Conservation (phyloP, 1,140 invertebrate species). For the Drosophila tsacasi region DNA sequence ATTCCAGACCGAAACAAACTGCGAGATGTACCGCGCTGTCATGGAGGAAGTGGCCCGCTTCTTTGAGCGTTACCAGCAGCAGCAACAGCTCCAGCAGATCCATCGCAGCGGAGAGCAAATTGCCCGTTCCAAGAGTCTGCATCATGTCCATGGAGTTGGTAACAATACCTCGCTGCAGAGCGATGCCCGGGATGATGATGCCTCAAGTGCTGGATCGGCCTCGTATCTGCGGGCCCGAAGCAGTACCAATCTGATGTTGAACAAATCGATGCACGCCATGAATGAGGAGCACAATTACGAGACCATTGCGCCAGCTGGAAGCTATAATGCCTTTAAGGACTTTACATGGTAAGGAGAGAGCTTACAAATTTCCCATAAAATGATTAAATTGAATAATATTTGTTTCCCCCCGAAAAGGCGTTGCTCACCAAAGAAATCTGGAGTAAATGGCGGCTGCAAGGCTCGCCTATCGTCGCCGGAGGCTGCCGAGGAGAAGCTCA, state of each 20-base stretch:
- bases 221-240: constrained; percentile 84
- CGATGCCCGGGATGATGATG: constrained; percentile 69
- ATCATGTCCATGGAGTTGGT: constrained; percentile 85
- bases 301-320: constrained; percentile 69
- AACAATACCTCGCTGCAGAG: constrained; percentile 40
- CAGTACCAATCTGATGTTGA: constrained; percentile 78
- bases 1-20: constrained; percentile 89
- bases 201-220: constrained; percentile 24
- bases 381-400: not conserved
- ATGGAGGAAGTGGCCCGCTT: constrained; percentile 92
- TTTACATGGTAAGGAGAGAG: constrained; percentile 85
- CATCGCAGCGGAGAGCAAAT: constrained; percentile 67
- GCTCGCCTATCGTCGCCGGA: constrained; percentile 58
- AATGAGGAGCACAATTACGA: constrained; percentile 76
- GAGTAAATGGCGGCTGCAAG: constrained; percentile 39
- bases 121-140: constrained; percentile 85
- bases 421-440: constrained; percentile 75
- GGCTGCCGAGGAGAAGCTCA: constrained; percentile 88
- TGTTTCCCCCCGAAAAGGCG: constrained; percentile 48
- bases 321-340: constrained; percentile 85
- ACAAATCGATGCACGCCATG: constrained; percentile 72
- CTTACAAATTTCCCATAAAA: not conserved
- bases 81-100: constrained; percentile 51
- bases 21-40: constrained; percentile 92
- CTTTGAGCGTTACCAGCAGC: constrained; percentile 88